Evolutionary conservation across 1,140 invertebrate genomes (phyloP).

Genomic region (Drosophila lowei): DNA sequence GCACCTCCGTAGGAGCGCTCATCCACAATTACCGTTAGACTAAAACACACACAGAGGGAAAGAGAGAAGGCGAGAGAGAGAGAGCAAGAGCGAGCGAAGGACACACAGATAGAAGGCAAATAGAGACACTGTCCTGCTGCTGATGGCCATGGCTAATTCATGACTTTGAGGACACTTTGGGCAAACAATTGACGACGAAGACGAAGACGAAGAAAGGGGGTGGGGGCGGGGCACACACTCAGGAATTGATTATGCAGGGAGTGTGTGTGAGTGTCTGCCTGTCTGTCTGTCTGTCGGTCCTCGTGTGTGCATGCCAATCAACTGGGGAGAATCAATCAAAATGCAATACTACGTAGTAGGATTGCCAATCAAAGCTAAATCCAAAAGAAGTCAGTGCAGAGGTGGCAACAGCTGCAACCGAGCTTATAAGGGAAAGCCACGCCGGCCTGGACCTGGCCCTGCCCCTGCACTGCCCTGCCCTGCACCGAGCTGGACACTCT

Average conservation of each 20-base stretch:
- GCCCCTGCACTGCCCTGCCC: too few species aligned
- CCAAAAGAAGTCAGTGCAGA: conserved; percentile 27
- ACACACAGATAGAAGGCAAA: conserved; percentile 37
- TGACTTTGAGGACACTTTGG: conserved; percentile 69
- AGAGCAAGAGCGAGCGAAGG: too few species aligned
- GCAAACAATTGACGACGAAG: conserved; percentile 59
- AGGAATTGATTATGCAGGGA: conserved; percentile 70
- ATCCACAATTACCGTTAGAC: conserved; percentile 70
- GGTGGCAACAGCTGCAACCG: conserved; percentile 15
- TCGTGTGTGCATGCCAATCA: conserved; percentile 59
- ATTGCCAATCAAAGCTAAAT: conserved; percentile 56
- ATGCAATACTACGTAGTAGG: conserved; percentile 49
- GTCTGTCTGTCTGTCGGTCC: conserved; percentile 16
- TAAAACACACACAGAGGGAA: conserved; percentile 18
- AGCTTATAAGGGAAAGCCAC: conserved; percentile 13
- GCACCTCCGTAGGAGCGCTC: conserved; percentile 3
- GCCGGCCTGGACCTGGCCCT: neutral
- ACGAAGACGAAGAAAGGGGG: conserved; percentile 41
- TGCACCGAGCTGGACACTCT: conserved; percentile 6
- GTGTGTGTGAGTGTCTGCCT: conserved; percentile 16
- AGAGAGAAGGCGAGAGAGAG: neutral
- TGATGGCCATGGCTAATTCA: conserved; percentile 65
- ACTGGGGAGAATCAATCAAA: conserved; percentile 70
- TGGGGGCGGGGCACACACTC: conserved; percentile 19
- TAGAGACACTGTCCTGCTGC: conserved; percentile 40